These are phyloP conservation scores for Metridium senile DNA, from an alignment of 92 coral and sea anemone genomes.

Conservation along the genomic window DNA sequence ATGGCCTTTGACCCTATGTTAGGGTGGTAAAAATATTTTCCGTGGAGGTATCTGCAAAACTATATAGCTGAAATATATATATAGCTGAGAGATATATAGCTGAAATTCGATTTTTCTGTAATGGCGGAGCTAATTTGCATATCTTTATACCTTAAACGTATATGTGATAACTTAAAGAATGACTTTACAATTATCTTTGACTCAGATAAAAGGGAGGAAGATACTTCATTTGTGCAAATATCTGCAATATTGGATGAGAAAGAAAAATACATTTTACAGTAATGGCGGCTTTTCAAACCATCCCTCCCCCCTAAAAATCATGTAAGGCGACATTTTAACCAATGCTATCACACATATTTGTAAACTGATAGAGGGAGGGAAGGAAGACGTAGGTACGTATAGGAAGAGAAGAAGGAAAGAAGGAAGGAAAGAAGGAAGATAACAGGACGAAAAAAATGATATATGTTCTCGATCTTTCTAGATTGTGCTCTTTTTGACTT, in stretches of 20 bases:
- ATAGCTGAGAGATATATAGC: no score
- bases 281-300: neutral
- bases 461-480: neutral
- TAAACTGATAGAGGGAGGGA: no score
- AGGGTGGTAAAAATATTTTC: no score
- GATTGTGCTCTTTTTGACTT: slow-evolving; percentile 32
- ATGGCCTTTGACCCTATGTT: no score
- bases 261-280: neutral
- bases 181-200: neutral
- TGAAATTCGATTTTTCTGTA: no score
- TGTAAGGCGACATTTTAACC: neutral
- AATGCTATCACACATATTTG: slow-evolving; percentile 8
- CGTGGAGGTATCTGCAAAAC: no score
- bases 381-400: no score
- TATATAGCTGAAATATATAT: no score
- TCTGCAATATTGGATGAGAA: neutral
- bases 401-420: no score
- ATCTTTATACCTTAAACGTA: no score
- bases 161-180: neutral
- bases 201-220: neutral
- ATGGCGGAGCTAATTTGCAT: neutral
- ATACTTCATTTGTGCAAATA: neutral
- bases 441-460: no score
- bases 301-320: slow-evolving; percentile 14
- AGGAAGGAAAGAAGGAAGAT: neutral